Evolutionary conservation across 1,140 invertebrate genomes (phyloP).

Genomic region (Hestina assimilis): DNA sequence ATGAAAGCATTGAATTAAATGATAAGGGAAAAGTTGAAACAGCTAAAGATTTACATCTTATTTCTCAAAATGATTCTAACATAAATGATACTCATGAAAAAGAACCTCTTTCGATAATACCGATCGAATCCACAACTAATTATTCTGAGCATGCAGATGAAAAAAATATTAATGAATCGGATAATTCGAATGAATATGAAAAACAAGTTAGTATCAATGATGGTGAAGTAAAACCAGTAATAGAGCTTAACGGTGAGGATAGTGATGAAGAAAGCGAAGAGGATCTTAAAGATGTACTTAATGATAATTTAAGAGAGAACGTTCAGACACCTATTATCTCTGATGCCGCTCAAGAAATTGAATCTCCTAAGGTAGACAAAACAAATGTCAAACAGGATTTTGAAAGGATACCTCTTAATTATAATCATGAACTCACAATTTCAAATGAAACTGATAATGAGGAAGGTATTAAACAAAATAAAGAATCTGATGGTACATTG

Average conservation of each 20-base stretch:
- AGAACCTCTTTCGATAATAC: background rate
- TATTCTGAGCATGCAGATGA: background rate
- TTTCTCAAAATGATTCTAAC: constrained; percentile 1
- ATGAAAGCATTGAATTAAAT: constrained; percentile 42
- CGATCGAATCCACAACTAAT: background rate
- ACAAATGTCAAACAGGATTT: constrained; percentile 68
- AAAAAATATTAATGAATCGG: constrained; percentile 18
- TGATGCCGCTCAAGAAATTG: background rate
- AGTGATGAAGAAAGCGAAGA: constrained; percentile 41
- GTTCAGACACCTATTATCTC: constrained; percentile 24
- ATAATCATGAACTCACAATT: constrained; percentile 51
- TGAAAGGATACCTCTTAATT: constrained; percentile 71
- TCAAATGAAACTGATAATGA: constrained; percentile 24
- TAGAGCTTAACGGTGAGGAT: constrained; percentile 55
- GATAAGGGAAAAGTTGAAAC: constrained; percentile 37
- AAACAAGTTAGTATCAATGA: constrained; percentile 47
- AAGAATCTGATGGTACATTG: constrained; percentile 38
- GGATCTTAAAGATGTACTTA: constrained; percentile 33
- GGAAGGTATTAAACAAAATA: constrained; percentile 19
- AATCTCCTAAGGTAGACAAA: constrained; percentile 23
- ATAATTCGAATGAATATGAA: constrained; percentile 24
- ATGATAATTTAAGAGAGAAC: constrained; percentile 20
- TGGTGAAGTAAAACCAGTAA: constrained; percentile 61
- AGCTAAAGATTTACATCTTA: constrained; percentile 30
- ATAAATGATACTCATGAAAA: background rate